Base-by-base conservation (phyloP, 2,888 invertebrate species). In the Helleia helle region DNA sequence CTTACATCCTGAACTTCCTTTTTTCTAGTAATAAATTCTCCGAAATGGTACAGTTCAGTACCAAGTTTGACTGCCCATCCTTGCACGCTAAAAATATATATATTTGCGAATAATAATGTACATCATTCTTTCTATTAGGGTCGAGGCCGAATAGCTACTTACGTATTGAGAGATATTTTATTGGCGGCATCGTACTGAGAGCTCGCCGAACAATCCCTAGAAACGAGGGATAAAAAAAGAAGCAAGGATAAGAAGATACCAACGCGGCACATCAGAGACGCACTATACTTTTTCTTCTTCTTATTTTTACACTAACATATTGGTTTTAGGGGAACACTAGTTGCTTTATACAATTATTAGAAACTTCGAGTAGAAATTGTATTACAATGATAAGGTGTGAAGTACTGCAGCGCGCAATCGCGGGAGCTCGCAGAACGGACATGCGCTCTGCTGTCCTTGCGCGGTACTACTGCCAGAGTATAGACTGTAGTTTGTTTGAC, bases 51-150 rank as follows among this genome's bases (percentile, higher is more conserved):
- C 52, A 94, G 73, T 70, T 94, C 93, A 60, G 90, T 90, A 38
- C 93, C 93, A 50, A 93, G 85, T 73, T 93, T 93, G 67, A 92
- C 89, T 17, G 93, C 93, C 94, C 94, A 94, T 64, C 89, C 88
- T 72, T 91, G 90, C 40, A 92, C 93, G 55, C 93, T 93, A 61
- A 44, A 18, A 44, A 36, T 11, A 17, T 22, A 17, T 22, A n/a
- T 27, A 37, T 18, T 17, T 11, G 17, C 30, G 9, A 12, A 38
- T 29, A 3, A 2, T 38, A 39, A 29, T 11, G 8, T 17, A n/a
- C 26, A 41, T 41, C 4, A 24, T 22, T 36, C 6, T 9, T 11
- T 24, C 8, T 24, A 8, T 14, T 9, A 6, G 15, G 4, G 18
- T 36, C 17, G 25, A 36, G 12, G n/a, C 18, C 11, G 17, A 13